Percentiles rank a stretch among this genome's conserved stretches.
Evolutionary conservation across 1,140 invertebrate species (phyloP).

Genomic region (Reticulitermes speratus): DNA sequence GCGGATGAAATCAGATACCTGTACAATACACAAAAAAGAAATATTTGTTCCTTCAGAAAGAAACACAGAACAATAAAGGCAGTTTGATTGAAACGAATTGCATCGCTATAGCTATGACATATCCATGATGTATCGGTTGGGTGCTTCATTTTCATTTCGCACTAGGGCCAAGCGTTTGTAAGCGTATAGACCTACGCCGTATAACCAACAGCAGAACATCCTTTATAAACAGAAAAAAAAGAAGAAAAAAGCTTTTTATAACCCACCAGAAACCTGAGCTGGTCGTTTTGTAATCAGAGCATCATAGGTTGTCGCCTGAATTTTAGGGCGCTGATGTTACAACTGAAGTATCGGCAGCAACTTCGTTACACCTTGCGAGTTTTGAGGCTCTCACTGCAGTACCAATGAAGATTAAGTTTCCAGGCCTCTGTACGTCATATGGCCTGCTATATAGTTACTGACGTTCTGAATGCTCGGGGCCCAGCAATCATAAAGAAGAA

Average conservation of each 20-base stretch:
- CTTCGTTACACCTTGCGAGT: too few species aligned
- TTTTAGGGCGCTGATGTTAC: too few species aligned
- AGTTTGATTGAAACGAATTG: conserved; percentile 7
- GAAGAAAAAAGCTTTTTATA: not conserved
- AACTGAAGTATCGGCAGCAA: too few species aligned
- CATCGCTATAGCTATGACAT: not conserved
- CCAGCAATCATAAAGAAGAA: too few species aligned
- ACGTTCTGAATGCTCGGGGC: too few species aligned
- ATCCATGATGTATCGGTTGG: not conserved
- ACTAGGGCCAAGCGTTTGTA: not conserved
- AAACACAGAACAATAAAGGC: conserved; percentile 6
- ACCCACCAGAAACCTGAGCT: not conserved
- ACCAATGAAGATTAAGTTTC: too few species aligned
- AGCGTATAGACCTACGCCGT: not conserved
- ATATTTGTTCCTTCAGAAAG: not conserved
- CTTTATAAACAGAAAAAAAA: not conserved
- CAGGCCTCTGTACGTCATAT: too few species aligned
- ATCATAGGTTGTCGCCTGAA: not conserved
- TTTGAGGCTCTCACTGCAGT: too few species aligned
- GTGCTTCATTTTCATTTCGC: not conserved
- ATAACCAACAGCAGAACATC: not conserved
- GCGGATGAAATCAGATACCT: not conserved
- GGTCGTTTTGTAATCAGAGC: not conserved
- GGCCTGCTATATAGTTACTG: too few species aligned
- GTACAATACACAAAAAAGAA: not conserved